Conservation (phyloP, 2,888 invertebrate genomes). For the Nomada hirtipes region DNA sequence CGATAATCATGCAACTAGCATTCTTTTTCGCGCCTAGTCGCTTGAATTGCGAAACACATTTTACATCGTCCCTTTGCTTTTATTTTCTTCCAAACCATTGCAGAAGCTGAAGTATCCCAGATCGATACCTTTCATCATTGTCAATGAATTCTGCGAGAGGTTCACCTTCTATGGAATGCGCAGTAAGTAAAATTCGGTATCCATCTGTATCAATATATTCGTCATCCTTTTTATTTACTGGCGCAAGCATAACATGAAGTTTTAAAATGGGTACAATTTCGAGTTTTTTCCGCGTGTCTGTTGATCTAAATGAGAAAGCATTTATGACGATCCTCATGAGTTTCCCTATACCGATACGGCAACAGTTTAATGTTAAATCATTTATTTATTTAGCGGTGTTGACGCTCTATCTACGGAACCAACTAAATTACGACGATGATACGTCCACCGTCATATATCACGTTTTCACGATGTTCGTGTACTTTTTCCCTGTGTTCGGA, state of each 20-base stretch:
- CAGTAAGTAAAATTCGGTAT: conserved; percentile 88
- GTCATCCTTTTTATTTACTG: neutral
- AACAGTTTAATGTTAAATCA: neutral
- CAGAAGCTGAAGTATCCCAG: conserved; percentile 93
- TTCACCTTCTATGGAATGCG: conserved; percentile 99
- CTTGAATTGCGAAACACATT: neutral
- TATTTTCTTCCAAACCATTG: conserved; percentile 48
- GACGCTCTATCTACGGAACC: conserved; percentile 93
- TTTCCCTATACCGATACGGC: too few relatives aligned
- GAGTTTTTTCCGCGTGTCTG: neutral
- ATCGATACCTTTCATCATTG: conserved; percentile 96
- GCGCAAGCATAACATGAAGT: neutral
- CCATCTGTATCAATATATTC: neutral
- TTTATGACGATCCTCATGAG: neutral
- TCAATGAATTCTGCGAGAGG: conserved; percentile 99
- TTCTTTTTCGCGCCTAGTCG: neutral
- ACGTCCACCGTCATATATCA: conserved; percentile 95
- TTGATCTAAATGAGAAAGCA: neutral
- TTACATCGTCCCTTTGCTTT: neutral
- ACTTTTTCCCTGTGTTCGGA: conserved; percentile 95
- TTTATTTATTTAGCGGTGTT: conserved; percentile 91
- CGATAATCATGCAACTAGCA: neutral
- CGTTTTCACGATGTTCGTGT: conserved; percentile 94
- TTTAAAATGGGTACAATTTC: neutral
- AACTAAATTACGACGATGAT: conserved; percentile 90